Base-by-base conservation (phyloP, 1,140 invertebrate species). In the Neotoxoptera formosana region DNA sequence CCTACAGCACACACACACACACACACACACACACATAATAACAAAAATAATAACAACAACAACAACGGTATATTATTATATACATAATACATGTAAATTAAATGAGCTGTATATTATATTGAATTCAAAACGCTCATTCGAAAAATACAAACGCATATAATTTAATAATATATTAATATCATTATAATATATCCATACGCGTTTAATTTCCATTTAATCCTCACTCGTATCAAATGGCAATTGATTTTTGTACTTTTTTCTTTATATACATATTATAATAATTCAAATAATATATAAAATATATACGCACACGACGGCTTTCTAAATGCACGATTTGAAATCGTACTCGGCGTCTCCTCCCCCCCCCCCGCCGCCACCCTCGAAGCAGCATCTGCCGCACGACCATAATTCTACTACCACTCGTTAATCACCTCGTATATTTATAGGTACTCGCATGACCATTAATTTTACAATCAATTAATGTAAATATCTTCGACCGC, bases 391-490 rank as follows among this genome's bases (percentile, higher is more conserved):
- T 76, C 60, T 76, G 60, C 60, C 60, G 60, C 30, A 76, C 4
- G 30, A 76, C 60, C 60, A 76, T 76, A 76, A 17, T 76, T n/a
- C n/a, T 67, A n/a, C 30, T 67, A 76, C n/a, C n/a, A 30, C 60
- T 76, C 60, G 60, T 76, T 76, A 76, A 76, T 76, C 60, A 76
- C 60, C 60, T 76, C 60, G n/a, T 76, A 76, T n/a, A n/a, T n/a
- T 17, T n/a, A 20, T n/a, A 76, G 60, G n/a, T n/a, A 34, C 1
- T 14, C 60, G 60, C 3, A n/a, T 76, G 60, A 17, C 60, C n/a
- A 76, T 76, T 67, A 17, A 76, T 76, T 76, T 76, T 76, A 76
- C 60, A 76, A 76, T 76, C 30, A 76, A 76, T 76, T 76, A 76
- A 76, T 76, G 60, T 34, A 76, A 76, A 76, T 76, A 76, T 76